A percentile compares a stretch with the other conserved stretches of the same genome.
Evolutionary conservation across 2,113 vertebrate species (phyloP).

Genomic region (Tapirus terrestris): DNA sequence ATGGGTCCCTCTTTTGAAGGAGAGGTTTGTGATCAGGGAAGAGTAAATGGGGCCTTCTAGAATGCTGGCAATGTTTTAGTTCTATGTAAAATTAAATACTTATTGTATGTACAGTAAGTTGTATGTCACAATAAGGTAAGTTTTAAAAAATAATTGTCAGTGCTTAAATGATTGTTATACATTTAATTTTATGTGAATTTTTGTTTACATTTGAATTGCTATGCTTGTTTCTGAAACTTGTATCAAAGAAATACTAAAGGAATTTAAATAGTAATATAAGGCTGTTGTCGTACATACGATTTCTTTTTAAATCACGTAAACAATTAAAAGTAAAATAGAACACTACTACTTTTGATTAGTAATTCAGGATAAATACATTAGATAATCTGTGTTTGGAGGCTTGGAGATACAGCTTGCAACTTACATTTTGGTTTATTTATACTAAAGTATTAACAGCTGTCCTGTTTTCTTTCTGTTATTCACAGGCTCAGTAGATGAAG

Average conservation of each 20-base stretch:
- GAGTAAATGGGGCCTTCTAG: not conserved
- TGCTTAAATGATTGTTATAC: not conserved
- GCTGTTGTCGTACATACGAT: not conserved
- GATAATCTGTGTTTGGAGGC: not conserved
- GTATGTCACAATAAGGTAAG: not conserved
- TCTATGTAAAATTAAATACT: not conserved
- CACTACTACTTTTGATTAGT: not conserved
- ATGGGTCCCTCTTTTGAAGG: not conserved
- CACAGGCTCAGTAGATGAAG: constrained; percentile 95
- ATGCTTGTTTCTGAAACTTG: constrained; percentile 4
- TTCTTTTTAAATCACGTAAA: not conserved
- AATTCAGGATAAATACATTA: not conserved
- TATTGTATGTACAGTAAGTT: not conserved
- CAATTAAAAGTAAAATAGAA: not conserved
- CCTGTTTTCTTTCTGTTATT: constrained; percentile 65
- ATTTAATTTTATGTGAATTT: constrained; percentile 4
- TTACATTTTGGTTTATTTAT: not conserved
- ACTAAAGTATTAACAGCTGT: not conserved
- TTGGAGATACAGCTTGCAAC: not conserved
- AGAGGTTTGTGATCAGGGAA: not conserved
- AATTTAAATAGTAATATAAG: constrained; percentile 23
- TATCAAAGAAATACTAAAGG: constrained; percentile 27
- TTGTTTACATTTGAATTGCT: constrained; percentile 44
- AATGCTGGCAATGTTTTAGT: not conserved
- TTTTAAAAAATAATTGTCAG: not conserved